Evolutionary conservation across 2,888 invertebrate genomes (phyloP), one percentile per base, ranked within the genome.

Genomic region (Drosophila bunnanda): DNA sequence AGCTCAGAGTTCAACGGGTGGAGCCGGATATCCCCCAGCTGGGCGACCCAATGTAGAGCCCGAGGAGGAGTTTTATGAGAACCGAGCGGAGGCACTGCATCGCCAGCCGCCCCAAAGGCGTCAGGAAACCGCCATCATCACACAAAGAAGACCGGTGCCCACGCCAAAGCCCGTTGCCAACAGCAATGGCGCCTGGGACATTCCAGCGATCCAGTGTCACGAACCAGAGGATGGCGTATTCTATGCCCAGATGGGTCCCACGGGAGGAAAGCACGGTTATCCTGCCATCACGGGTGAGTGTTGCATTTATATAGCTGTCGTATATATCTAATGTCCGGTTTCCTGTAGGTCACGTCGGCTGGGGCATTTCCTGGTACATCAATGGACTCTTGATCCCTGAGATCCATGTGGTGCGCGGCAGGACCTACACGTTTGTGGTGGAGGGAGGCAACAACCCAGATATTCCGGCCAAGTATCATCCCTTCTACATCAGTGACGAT

Each of bases 281-380:
- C 94, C 96, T 13, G 97, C 98, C 3, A 98, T 97, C 57, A 97
- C 97, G 57, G 97, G 97, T 96, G 60, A 25, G 61, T 25, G 1
- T 17, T 4, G 5, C 8, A 2, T 22, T 22, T 9, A 9, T 22
- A 4, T 7, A 30, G 7, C 17, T 12, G 4, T 4, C 4, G 5
- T 4, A 9, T 15, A 15, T 8, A 20, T 10, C 28, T 13, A 2
- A n/a, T 44, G 13, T 10, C 10, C 2, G 25, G 15, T 4, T 10
- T 13, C 8, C n/a, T 80, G 82, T 82, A 97, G 97, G 97, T 75
- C 97, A 97, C 92, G 97, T 97, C 20, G 98, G 98, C 38, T 98
- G 98, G 98, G 98, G 98, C 32, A 96, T 98, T 75, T 96, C 97
- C 0, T 98, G 97, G 97, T 98, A 97, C 93, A 97, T 98, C 90